Evolutionary conservation across 2,888 invertebrate species (phyloP), one percentile per base, ranked within the genome.

Genomic region (Tinea semifulvella): DNA sequence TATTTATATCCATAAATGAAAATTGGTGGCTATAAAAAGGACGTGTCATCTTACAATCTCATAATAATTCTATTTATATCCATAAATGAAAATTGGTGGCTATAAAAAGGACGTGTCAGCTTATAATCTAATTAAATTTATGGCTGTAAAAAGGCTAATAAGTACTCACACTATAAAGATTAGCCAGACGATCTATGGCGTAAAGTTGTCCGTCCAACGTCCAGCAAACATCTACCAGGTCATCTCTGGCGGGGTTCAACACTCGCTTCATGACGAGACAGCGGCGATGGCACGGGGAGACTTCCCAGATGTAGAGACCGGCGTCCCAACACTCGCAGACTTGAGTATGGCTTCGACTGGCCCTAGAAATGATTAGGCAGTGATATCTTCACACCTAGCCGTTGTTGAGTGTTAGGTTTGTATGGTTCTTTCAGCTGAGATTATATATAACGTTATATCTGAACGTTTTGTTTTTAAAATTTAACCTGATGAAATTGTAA

Each of bases 291-390:
- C 71, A 72, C 50, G 70, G 77, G 28, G 73, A 73, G 25, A 80
- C 72, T 51, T 82, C 81, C 81, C 81, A 82, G 46, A 82, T 71
- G 5, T 56, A 60, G 14, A 79, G 56, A 1, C 74, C 76, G 5
- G 65, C 65, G 44, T 69, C 69, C 74, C 75, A 81, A 50, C 74
- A 71, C 51, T 81, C 58, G 52, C 76, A 73, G 16, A 77, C 40
- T 27, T 73, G 52, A 65, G 71, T 68, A 50, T 75, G 72, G 1
- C 63, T 62, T 28, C 66, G 68, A 48, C 79, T 80, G 10, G 75
- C 57, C 57, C 81, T 81, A 52, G 7, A 40, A n/a, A 17, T 36
- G 10, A 5, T 13, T 28, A 28, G n/a, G 25, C n/a, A n/a, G n/a
- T n/a, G n/a, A n/a, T n/a, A n/a, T n/a, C n/a, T n/a, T n/a, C n/a